Conservation (phyloP, 2,888 invertebrate genomes). For the Lepidocyrtoides sp. region DNA sequence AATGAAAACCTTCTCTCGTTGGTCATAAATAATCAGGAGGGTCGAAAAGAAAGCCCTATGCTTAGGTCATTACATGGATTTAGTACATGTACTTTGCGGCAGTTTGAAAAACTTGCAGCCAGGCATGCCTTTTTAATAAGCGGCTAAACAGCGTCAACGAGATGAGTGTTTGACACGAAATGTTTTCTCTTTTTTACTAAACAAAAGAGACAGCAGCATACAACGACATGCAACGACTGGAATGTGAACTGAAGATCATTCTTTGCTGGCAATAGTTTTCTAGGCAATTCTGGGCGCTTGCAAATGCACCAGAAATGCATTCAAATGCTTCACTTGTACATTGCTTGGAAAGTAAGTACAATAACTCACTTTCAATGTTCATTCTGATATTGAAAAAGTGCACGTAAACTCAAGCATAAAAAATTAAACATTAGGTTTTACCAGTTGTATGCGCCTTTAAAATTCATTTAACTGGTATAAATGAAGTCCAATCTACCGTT, state of each 20-base stretch:
- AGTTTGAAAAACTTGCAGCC: constrained; percentile 44
- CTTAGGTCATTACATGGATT: constrained; percentile 68
- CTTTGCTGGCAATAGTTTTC: too few species aligned
- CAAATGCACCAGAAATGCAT: too few species aligned
- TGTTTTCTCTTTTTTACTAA: too few species aligned
- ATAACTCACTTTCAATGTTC: too few species aligned
- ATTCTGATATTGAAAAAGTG: too few species aligned
- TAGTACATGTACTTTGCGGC: constrained; percentile 56
- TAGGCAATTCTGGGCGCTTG: too few species aligned
- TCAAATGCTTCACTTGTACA: too few species aligned
- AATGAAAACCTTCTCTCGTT: constrained; percentile 22
- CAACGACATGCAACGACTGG: background rate
- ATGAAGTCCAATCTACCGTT: background rate
- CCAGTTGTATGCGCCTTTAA: background rate
- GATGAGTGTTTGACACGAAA: constrained; percentile 62
- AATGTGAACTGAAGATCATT: too few species aligned
- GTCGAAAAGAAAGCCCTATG: constrained; percentile 32
- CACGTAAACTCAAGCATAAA: too few species aligned
- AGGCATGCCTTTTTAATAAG: constrained; percentile 56
- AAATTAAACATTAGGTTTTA: too few species aligned
- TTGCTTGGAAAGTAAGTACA: too few species aligned
- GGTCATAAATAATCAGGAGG: constrained; percentile 69
- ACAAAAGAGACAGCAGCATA: too few species aligned
- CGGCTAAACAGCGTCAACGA: constrained; percentile 51
- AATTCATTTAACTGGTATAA: background rate